phyloP scores from a whole-genome alignment of 2,888 invertebrate genomes.

The Andrena camellia region DNA sequence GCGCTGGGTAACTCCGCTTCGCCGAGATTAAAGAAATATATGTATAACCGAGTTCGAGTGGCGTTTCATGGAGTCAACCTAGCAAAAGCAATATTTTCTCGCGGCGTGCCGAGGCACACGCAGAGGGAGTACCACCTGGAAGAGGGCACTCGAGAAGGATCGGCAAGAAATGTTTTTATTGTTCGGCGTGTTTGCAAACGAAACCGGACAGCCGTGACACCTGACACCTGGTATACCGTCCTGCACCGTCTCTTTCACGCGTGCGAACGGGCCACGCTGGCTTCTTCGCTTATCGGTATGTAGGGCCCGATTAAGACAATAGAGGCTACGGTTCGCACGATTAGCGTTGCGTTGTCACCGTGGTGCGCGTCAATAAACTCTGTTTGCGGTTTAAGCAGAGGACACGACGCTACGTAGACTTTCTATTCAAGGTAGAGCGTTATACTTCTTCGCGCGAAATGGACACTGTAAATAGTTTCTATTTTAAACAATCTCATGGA shows the following conservation, averaged over 20 bases:
- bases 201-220: conserved; percentile 82
- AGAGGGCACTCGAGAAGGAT: conserved; percentile 44
- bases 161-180: conserved; percentile 68
- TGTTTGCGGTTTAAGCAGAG: background rate
- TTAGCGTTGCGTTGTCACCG: conserved; percentile 43
- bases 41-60: conserved; percentile 4
- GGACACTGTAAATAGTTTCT: no score
- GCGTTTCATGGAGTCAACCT: conserved; percentile 25
- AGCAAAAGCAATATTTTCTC: conserved; percentile 52
- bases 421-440: background rate
- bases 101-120: background rate
- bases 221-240: conserved; percentile 79
- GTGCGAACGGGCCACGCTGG: conserved; percentile 46
- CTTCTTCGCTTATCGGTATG: conserved; percentile 47
- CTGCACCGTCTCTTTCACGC: conserved; percentile 61
- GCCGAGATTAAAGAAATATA: background rate
- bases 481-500: no score
- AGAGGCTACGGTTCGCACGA: conserved; percentile 71
- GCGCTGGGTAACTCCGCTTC: background rate
- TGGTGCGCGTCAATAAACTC: conserved; percentile 46
- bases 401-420: background rate
- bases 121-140: conserved; percentile 43
- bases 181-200: conserved; percentile 76
- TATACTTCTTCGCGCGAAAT: background rate
- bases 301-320: conserved; percentile 74